Conservation (phyloP, 1,140 invertebrate genomes). For the Ceratoteleas bidentatus region DNA sequence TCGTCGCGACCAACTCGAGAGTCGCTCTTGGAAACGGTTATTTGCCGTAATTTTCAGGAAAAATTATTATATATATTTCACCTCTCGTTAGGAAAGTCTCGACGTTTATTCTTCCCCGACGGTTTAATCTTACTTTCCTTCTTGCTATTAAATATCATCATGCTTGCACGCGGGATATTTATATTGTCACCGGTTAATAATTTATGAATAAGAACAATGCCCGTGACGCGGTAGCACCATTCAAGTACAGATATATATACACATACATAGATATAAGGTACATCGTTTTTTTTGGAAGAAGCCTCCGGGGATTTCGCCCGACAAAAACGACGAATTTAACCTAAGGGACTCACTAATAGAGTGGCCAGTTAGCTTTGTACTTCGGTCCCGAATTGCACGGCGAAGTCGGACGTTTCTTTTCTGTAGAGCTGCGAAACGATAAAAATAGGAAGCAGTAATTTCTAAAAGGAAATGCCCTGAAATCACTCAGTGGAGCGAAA, state of each 20-base stretch:
- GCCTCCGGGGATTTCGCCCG: constrained; percentile 31
- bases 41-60: too few species aligned
- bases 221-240: constrained; percentile 1
- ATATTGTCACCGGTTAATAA: constrained; percentile 24
- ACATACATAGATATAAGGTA: constrained; percentile 19
- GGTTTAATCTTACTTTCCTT: constrained; percentile 6
- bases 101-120: not conserved
- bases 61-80: not conserved
- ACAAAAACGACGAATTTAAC: constrained; percentile 43
- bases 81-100: not conserved
- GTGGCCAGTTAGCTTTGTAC: constrained; percentile 50
- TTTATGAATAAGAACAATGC: constrained; percentile 41
- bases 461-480: not conserved
- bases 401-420: constrained; percentile 39
- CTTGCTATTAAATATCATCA: constrained; percentile 28
- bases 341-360: constrained; percentile 45
- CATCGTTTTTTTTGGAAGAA: constrained; percentile 18
- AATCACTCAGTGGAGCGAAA: too few species aligned
- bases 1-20: not conserved
- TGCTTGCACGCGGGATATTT: constrained; percentile 18
- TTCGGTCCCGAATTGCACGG: constrained; percentile 13
- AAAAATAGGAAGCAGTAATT: constrained; percentile 25
- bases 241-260: too few species aligned
- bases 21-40: not conserved
- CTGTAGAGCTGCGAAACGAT: constrained; percentile 19